These are phyloP conservation scores for Gymnocheta viridis DNA, from an alignment of 2,888 invertebrate species.

Conservation along the genomic window DNA sequence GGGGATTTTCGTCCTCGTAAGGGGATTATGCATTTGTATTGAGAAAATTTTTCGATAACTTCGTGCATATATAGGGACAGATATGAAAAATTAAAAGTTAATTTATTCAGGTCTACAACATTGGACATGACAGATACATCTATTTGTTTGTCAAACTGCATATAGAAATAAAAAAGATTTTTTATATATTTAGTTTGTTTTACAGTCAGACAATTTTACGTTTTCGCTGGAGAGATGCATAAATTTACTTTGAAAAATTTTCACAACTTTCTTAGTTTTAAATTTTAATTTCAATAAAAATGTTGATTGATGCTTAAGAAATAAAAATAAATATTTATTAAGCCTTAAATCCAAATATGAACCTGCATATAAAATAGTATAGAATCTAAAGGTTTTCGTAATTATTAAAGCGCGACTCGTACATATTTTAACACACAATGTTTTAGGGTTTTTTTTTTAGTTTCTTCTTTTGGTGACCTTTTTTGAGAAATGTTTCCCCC, in stretches of 20 bases:
- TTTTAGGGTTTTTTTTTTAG: background rate
- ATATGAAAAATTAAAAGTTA: too few species aligned
- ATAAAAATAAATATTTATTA: background rate
- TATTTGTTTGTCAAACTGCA: too few species aligned
- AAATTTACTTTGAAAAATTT: background rate
- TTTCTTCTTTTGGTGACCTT: slow-evolving; percentile 21
- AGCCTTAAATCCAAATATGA: background rate
- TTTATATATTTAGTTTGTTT: too few species aligned
- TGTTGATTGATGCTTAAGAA: background rate
- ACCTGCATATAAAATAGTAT: background rate
- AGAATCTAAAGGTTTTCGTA: background rate
- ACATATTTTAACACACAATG: background rate
- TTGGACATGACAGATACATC: too few species aligned
- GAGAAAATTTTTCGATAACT: too few species aligned
- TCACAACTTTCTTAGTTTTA: background rate
- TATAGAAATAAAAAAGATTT: too few species aligned
- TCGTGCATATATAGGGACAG: too few species aligned
- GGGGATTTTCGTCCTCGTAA: too few species aligned
- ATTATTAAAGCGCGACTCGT: background rate
- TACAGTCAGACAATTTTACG: too few species aligned
- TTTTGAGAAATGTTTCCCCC: background rate
- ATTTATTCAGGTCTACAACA: too few species aligned
- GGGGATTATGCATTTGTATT: too few species aligned
- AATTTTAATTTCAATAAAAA: background rate
- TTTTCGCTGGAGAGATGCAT: too few species aligned